These are phyloP conservation scores for Catharus minimus DNA, from an alignment of 2,113 vertebrate species.

Conservation along the genomic window DNA sequence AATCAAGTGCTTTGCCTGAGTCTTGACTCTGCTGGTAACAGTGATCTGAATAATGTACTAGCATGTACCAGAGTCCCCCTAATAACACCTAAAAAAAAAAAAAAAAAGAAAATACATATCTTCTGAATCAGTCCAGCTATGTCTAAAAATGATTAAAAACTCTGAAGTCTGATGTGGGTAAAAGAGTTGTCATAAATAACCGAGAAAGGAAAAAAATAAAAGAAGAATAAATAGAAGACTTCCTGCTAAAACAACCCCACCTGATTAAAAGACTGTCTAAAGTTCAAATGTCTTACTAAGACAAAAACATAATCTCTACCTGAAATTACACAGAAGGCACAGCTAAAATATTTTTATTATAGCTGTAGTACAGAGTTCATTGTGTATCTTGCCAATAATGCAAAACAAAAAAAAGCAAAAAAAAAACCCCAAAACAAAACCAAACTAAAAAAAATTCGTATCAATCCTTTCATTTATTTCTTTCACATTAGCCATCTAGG, in stretches of 20 bases:
- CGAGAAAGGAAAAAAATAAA: background rate
- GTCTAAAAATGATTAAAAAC: conserved; percentile 16
- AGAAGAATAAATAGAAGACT: background rate
- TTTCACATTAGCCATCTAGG: background rate
- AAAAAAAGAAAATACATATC: background rate
- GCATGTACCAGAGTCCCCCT: background rate
- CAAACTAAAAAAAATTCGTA: background rate
- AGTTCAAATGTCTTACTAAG: background rate
- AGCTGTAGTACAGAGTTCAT: background rate
- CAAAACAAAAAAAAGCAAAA: background rate
- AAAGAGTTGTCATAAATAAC: conserved; percentile 31
- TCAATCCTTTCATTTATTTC: background rate
- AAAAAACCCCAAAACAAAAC: background rate
- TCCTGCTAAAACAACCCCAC: conserved; percentile 23
- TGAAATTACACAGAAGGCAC: conserved; percentile 40
- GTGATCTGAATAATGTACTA: background rate
- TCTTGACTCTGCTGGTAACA: background rate
- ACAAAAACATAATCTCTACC: background rate
- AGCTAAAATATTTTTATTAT: conserved; percentile 31
- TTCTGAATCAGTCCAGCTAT: background rate
- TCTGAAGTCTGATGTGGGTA: conserved; percentile 24
- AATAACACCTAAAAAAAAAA: background rate
- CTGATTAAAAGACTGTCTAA: conserved; percentile 27
- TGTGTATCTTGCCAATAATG: background rate
- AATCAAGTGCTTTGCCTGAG: background rate